phyloP scores from a whole-genome alignment of 2,797 vertebrate genomes.

The Rhyacichthys aspro region DNA sequence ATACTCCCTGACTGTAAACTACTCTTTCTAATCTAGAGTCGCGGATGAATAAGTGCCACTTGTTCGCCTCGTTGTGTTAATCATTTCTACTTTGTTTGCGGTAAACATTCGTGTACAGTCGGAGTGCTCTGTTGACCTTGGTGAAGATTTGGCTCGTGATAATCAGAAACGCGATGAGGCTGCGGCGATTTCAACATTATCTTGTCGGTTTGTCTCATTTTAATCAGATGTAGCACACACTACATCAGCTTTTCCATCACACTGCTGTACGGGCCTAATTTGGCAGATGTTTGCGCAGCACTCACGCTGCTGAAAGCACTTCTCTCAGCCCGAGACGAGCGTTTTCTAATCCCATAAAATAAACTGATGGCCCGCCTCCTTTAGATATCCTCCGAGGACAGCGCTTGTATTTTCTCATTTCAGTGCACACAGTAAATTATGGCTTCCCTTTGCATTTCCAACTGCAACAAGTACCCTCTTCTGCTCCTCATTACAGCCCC shows the following conservation, averaged over 20 bases:
- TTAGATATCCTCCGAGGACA: slow-evolving; percentile 18
- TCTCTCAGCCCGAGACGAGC: slow-evolving; percentile 8
- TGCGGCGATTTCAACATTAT: too few species aligned
- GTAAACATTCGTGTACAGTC: too few species aligned
- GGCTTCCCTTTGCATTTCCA: slow-evolving; percentile 10
- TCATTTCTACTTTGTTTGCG: too few species aligned
- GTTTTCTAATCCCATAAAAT: slow-evolving; percentile 38
- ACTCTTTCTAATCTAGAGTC: too few species aligned
- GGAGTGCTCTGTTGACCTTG: too few species aligned
- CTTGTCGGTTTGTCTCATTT: too few species aligned
- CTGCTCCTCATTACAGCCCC: not conserved
- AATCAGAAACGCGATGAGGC: too few species aligned
- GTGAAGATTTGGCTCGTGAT: too few species aligned
- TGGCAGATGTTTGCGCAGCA: slow-evolving; percentile 14
- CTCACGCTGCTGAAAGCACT: slow-evolving; percentile 3
- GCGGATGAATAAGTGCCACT: too few species aligned
- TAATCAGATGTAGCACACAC: not conserved
- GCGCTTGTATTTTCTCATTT: slow-evolving; percentile 25
- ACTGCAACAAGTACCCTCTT: not conserved
- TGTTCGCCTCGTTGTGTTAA: too few species aligned
- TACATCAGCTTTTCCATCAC: slow-evolving; percentile 4
- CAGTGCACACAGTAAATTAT: not conserved
- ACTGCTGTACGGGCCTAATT: not conserved
- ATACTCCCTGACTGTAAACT: too few species aligned
- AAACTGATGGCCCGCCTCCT: slow-evolving; percentile 21